Evolutionary conservation across 2,113 vertebrate species (phyloP).

Genomic region (Nerophis lumbriciformis): DNA sequence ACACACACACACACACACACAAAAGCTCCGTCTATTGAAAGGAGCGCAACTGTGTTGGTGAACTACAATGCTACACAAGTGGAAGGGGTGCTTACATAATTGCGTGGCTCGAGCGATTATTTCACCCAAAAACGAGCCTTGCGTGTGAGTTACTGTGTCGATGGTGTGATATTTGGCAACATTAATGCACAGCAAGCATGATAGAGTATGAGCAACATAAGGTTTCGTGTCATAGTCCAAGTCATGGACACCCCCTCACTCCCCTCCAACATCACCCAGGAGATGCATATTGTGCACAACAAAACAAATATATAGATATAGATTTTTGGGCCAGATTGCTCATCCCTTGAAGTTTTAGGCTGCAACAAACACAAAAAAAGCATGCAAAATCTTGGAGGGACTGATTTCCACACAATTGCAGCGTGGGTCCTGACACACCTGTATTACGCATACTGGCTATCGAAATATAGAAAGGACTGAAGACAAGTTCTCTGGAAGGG

Average conservation of each 20-base stretch:
- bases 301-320: no score
- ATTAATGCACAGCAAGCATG: constrained; percentile 2
- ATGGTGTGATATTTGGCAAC: background rate
- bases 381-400: constrained; percentile 8
- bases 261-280: constrained; percentile 34
- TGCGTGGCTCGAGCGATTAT: constrained; percentile 13
- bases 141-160: rapidly evolving
- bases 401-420: no score
- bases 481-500: background rate
- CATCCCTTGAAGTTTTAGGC: no score
- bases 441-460: no score
- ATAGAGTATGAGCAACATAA: constrained; percentile 8
- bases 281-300: no score
- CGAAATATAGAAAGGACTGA: background rate
- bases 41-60: constrained; percentile 54
- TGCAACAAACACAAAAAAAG: constrained; percentile 33
- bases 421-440: no score
- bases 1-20: no score
- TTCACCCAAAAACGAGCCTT: background rate
- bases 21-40: constrained; percentile 60
- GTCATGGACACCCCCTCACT: constrained; percentile 55
- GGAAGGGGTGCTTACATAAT: constrained; percentile 40
- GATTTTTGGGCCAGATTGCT: no score
- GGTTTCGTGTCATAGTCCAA: constrained; percentile 57
- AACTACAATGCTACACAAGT: constrained; percentile 50